Conservation (phyloP, 1,140 invertebrate species). For the Hermetia illucens region DNA sequence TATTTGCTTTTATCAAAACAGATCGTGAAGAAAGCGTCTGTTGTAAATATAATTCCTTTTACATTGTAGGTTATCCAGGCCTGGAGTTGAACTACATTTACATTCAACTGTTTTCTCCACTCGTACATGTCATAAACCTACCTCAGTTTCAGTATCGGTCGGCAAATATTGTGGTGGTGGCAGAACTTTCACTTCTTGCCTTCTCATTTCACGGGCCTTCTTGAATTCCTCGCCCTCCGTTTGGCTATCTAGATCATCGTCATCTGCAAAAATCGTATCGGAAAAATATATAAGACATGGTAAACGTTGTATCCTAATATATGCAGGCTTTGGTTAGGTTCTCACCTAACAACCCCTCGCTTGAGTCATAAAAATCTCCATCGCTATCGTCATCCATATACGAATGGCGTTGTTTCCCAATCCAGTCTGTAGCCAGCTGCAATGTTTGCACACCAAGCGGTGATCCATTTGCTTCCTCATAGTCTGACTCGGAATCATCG, state of each 20-base stretch:
- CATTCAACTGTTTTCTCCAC: too few species aligned
- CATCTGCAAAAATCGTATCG: constrained; percentile 28
- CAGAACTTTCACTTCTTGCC: constrained; percentile 50
- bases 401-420: constrained; percentile 29
- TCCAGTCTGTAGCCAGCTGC: constrained; percentile 29
- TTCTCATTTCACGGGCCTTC: constrained; percentile 45
- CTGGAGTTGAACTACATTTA: too few species aligned
- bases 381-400: constrained; percentile 21
- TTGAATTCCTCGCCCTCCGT: constrained; percentile 58
- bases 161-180: constrained; percentile 41
- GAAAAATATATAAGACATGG: too few species aligned
- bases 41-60: too few species aligned
- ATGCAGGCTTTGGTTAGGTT: neutral
- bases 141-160: constrained; percentile 63
- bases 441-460: constrained; percentile 29
- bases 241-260: constrained; percentile 54
- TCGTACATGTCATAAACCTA: too few species aligned
- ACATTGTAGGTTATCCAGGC: too few species aligned
- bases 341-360: constrained; percentile 24
- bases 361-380: constrained; percentile 27
- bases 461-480: constrained; percentile 29
- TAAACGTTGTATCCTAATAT: constrained; percentile 7
- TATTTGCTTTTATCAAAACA: too few species aligned
- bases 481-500: constrained; percentile 25
- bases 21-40: too few species aligned